These are phyloP conservation scores for Lasioglossum vierecki DNA, from an alignment of 2,888 invertebrate species.

Conservation along the genomic window DNA sequence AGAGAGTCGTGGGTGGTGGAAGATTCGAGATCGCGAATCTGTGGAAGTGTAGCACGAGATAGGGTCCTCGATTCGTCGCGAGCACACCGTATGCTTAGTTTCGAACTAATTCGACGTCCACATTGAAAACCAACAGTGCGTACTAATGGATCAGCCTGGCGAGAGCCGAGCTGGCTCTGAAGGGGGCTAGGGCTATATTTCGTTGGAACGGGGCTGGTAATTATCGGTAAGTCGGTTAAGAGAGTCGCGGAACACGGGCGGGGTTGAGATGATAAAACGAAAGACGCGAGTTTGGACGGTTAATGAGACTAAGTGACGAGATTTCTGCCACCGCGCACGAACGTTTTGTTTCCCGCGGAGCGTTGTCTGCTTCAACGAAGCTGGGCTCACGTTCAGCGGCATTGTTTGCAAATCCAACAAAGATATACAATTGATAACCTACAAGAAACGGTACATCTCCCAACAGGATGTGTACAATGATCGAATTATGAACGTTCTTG, in stretches of 20 bases:
- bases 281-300: slow-evolving; percentile 54
- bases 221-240: slow-evolving; percentile 61
- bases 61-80: slow-evolving; percentile 39
- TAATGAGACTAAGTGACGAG: slow-evolving; percentile 44
- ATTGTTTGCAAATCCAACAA: not conserved
- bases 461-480: slow-evolving; percentile 23
- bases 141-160: slow-evolving; percentile 21
- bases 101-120: slow-evolving; percentile 4
- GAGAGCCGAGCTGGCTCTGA: slow-evolving; percentile 25
- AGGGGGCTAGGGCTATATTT: slow-evolving; percentile 25
- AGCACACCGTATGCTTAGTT: slow-evolving; percentile 6
- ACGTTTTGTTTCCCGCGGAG: slow-evolving; percentile 8
- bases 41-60: slow-evolving; percentile 46
- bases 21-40: slow-evolving; percentile 21
- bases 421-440: not conserved
- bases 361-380: slow-evolving; percentile 16
- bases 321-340: not conserved
- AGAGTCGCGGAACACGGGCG: slow-evolving; percentile 30
- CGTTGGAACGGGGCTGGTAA: slow-evolving; percentile 50
- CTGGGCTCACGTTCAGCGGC: slow-evolving; percentile 1
- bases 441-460: not conserved
- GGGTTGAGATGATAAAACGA: slow-evolving; percentile 42
- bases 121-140: slow-evolving; percentile 63
- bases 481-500: not conserved
- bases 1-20: slow-evolving; percentile 45